A percentile compares a stretch with the other conserved stretches of the same genome.
phyloP scores from a whole-genome alignment of 2,113 vertebrate species.

The Sander vitreus region DNA sequence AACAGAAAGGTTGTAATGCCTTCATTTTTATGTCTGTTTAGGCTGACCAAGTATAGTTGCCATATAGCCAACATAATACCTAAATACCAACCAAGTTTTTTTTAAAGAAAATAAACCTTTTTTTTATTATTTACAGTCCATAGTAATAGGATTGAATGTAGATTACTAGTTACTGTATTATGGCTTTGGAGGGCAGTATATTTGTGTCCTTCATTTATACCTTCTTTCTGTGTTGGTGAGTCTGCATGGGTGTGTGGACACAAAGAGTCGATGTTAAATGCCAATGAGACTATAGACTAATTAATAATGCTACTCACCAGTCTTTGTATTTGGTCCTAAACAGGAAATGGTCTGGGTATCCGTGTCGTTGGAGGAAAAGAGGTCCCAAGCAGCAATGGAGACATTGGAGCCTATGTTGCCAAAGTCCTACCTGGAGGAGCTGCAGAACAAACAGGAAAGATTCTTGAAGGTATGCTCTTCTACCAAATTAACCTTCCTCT shows the following conservation, averaged over 20 bases:
- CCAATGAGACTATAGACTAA: background rate
- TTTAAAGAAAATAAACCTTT: no score
- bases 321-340: slow-evolving; percentile 33
- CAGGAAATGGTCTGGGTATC: slow-evolving; percentile 97
- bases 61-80: background rate
- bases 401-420: slow-evolving; percentile 97
- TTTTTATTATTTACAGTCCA: no score
- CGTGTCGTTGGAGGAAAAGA: slow-evolving; percentile 97
- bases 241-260: background rate
- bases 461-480: slow-evolving; percentile 91
- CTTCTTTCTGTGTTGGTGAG: background rate
- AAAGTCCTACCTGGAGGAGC: slow-evolving; percentile 95
- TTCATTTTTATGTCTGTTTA: background rate
- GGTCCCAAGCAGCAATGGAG: slow-evolving; percentile 91
- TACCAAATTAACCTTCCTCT: background rate
- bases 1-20: background rate
- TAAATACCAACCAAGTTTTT: background rate
- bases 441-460: slow-evolving; percentile 95
- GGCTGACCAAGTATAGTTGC: background rate
- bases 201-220: background rate
- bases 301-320: background rate
- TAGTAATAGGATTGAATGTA: no score
- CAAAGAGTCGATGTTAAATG: background rate
- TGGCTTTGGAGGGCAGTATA: background rate
- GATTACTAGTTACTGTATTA: background rate